Evolutionary conservation across 2,888 invertebrate genomes (phyloP), one percentile per base, ranked within the genome.

Genomic region (Rosalia funebris): DNA sequence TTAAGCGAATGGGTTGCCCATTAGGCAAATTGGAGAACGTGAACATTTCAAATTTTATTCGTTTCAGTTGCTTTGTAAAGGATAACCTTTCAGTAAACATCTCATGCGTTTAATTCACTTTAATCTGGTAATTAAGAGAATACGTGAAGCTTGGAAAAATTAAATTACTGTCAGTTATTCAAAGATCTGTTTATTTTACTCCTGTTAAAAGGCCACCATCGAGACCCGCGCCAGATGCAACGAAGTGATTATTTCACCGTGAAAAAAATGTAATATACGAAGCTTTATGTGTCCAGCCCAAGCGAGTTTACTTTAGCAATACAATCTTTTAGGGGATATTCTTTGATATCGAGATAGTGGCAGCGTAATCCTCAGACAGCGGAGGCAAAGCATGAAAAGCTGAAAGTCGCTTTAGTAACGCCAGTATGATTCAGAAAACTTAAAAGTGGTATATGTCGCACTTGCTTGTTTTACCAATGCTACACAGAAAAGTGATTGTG

Each of bases 391-490:
- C 47, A 34, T 36, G 17, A 19, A 36, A 36, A n/a, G 47, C 47
- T 17, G 36, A 36, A 47, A 47, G 47, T 47, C 17, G 15, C 16
- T 36, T 47, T 36, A 11, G 17, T 47, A 34, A 36, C 19, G 34
- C 47, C 17, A n/a, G 34, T 17, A 19, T 34, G 47, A 36, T 16
- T 12, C 17, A 25, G 50, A 25, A 19, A 19, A 34, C 34, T 48
- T 34, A 36, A 48, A 50, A 50, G 50, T 39, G 39, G 37, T 39
- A n/a, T 37, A 39, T 20, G 11, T 37, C 39, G 9, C 50, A 39
- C 50, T 50, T 37, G 50, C 32, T 14, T 39, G 50, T 50, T 39
- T 39, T 25, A 25, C 50, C 17, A n/a, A 50, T 50, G 39, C 50
- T 36, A 50, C 20, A 39, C 39, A 39, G 25, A 50, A 47, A 47